These are phyloP conservation scores for Hydriomena furcata DNA, from an alignment of 2,888 invertebrate genomes.

Conservation along the genomic window DNA sequence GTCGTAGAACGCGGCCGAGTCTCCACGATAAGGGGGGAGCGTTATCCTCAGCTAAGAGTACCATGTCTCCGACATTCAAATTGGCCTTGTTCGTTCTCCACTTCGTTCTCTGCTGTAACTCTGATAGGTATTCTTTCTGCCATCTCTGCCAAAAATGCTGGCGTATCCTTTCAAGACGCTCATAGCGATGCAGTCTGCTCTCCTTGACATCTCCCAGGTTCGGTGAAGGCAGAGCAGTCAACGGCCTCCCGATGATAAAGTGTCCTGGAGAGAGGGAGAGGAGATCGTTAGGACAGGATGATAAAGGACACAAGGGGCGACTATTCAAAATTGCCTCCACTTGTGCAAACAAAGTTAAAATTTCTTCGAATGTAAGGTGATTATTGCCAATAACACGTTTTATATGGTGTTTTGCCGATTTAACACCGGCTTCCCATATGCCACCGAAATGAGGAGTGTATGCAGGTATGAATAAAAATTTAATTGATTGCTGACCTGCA, in stretches of 20 bases:
- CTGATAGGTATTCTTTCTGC: not conserved
- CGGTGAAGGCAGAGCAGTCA: not conserved
- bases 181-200: too few relatives aligned
- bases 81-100: not conserved
- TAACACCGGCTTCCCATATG: not conserved
- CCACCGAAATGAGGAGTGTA: not conserved
- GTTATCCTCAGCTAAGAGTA: not conserved
- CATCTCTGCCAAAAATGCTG: slow-evolving; percentile 5
- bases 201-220: not conserved
- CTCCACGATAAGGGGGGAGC: too few relatives aligned
- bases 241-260: not conserved
- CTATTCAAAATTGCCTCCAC: slow-evolving; percentile 8
- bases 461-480: not conserved
- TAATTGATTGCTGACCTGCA: not conserved
- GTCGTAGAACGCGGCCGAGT: too few relatives aligned
- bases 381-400: not conserved
- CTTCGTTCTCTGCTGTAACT: not conserved
- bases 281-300: not conserved
- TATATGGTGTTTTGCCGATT: not conserved
- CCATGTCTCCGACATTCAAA: not conserved
- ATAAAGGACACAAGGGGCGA: not conserved
- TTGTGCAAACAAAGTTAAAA: slow-evolving; percentile 1
- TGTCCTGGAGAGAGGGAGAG: slow-evolving; percentile 7
- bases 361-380: not conserved
- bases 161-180: not conserved